Evolutionary conservation across 2,113 vertebrate species (phyloP), one percentile per base, ranked within the genome.

Genomic region (Tetraodon nigroviridis): DNA sequence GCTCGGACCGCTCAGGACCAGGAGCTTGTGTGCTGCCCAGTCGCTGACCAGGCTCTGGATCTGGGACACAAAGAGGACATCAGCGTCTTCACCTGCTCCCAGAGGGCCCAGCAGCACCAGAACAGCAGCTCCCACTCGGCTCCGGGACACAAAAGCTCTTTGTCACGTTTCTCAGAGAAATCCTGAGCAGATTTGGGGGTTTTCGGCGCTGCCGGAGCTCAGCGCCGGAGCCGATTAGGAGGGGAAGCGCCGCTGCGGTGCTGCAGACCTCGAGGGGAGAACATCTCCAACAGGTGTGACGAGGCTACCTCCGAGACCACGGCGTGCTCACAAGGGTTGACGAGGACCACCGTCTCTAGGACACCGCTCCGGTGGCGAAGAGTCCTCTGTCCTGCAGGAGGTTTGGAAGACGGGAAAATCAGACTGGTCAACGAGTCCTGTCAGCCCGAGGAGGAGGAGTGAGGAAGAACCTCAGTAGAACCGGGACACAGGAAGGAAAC

Each of bases 1-100:
- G 82, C 87, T 94, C 76, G 94, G 96, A 29, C 95, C 97, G 76
- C 94, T 96, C 76, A 99, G 83, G 76, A 98, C 92, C 76, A 99
- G 85, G 10, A 99, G 92, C 84, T 99, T 98, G 80, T 94, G 89
- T 73, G 88, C 90, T 50, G 97, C 93, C 32, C 92, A 80, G 82
- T 93, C 93, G 64, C 92, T 93, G 64, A 99, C 72, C 22, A 99
- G 90, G 55, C 90, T 91, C 78, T 89, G 89, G 70, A 99, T 92
- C 97, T 99, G 78, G 71, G 60, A 81, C 71, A 81, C 51, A 60
- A 42, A 64, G 5, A 80, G 20, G 27, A 37, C 13, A 44, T 19
- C 18, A 51, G 7, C 16, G 21, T 5, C 22, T 3, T 24, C 22
- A 2, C 22, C 24, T 6, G 24, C 24, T 4, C 24, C 24, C 24